Base-by-base conservation (phyloP, 92 coral and sea anemone genomes). In the Parazoanthus swiftii region DNA sequence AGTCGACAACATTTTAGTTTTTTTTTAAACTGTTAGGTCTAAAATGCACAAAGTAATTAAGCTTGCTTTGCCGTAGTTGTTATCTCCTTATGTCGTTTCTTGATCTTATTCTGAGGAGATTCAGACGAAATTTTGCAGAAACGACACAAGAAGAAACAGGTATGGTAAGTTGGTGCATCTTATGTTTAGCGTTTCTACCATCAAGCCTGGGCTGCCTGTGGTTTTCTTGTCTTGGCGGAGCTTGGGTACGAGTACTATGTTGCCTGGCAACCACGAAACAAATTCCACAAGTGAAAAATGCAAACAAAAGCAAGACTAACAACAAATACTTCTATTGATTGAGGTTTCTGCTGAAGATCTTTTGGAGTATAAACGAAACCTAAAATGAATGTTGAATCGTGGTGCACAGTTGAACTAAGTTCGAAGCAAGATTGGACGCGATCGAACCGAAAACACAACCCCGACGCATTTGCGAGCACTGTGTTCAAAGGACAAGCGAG, bases 351-450 rank as follows among this genome's bases (percentile, higher is more conserved):
- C 44, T 29, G 78, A 71, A 43, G 48, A 71, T 46, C 51, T 8
- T 42, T 11, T 42, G 74, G 42, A 23, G 39, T 3, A 18, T 11
- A 18, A 51, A 25, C 25, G 15, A 11, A 54, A 44, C 76, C 68
- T 9, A 91, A 66, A 75, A 97, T 97, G 99, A 95, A 97, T 85
- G 83, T 95, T n/a, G 99, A 97, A 83, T 97, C 99, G 5, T 97
- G 99, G 99, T 97, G 99, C 81, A 89, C 95, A 15, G 99, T 97
- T 43, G 99, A 97, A 75, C 90, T 93, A 29, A 91, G 89, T 81
- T 94, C 99, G 77, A 95, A 96, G 81, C 98, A 97, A 84, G 98
- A 97, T 86, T 97, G 98, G 98, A 85, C 93, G 36, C 92, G 99
- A 85, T 87, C 98, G n/a, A 93, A 97, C 92, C 90, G 99, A 90